Percentiles rank a stretch among this genome's conserved stretches.
Conservation (phyloP, 2,113 vertebrate genomes). For the Eupsittula cactorum region DNA sequence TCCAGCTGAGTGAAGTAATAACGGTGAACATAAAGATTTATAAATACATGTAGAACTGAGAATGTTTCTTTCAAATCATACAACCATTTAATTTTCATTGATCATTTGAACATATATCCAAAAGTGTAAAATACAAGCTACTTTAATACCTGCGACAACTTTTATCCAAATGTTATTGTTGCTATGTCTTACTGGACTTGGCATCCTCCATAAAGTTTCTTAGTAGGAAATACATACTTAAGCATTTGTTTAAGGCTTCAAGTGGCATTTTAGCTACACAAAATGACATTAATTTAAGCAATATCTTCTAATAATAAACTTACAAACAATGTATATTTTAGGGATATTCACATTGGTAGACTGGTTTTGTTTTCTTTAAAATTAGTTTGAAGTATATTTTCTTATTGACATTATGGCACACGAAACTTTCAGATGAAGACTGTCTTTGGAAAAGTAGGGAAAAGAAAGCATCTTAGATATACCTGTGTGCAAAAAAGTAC, state of each 20-base stretch:
- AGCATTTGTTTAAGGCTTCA: not conserved
- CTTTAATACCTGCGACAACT: conserved; percentile 8
- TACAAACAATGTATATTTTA: not conserved
- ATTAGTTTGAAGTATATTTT: not conserved
- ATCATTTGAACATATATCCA: not conserved
- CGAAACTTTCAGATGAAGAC: not conserved
- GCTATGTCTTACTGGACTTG: not conserved
- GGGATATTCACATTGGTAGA: not conserved
- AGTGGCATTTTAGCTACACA: not conserved
- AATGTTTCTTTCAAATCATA: not conserved
- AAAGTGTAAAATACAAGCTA: not conserved
- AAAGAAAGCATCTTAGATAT: not conserved
- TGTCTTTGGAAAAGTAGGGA: not conserved
- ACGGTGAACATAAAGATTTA: not conserved
- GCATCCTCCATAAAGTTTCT: not conserved
- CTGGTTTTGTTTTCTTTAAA: not conserved
- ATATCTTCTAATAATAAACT: not conserved
- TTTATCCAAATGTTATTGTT: conserved; percentile 17
- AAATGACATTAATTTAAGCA: not conserved
- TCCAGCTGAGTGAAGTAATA: conserved; percentile 5
- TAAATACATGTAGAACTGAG: not conserved
- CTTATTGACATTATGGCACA: not conserved
- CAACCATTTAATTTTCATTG: not conserved
- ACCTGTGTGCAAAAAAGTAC: not conserved
- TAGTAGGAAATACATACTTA: not conserved